Conservation (phyloP, 1,140 invertebrate genomes). For the Zaprionus taronus region DNA sequence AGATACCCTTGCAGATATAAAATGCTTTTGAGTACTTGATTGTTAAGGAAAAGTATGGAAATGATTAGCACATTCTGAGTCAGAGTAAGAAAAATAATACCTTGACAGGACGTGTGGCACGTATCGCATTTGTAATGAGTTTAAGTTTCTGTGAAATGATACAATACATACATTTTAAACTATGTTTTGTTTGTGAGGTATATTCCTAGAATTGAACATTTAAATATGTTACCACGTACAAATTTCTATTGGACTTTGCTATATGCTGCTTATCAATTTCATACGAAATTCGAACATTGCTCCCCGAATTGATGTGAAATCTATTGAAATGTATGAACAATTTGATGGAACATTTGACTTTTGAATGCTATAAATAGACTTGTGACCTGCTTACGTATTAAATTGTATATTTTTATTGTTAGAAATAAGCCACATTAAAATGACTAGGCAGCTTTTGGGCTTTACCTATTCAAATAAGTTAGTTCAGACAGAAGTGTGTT, state of each 20-base stretch:
- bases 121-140: slow-evolving; percentile 20
- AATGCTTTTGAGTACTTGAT: too few species aligned
- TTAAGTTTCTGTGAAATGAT: background rate
- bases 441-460: background rate
- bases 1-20: background rate
- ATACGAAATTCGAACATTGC: background rate
- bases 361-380: background rate
- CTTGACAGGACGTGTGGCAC: background rate
- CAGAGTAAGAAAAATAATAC: too few species aligned
- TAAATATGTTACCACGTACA: background rate
- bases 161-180: background rate
- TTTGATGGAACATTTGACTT: background rate
- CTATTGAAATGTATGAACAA: background rate
- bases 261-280: background rate
- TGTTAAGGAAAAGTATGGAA: too few species aligned
- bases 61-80: too few species aligned
- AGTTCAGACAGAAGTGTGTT: too few species aligned
- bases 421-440: background rate
- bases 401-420: background rate
- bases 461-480: too few species aligned
- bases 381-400: background rate
- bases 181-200: background rate
- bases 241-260: slow-evolving; percentile 1
- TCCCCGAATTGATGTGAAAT: background rate
- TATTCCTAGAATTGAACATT: slow-evolving; percentile 4